These are phyloP conservation scores for Rhodinocichla rosea DNA, from an alignment of 2,113 vertebrate genomes.

Conservation along the genomic window DNA sequence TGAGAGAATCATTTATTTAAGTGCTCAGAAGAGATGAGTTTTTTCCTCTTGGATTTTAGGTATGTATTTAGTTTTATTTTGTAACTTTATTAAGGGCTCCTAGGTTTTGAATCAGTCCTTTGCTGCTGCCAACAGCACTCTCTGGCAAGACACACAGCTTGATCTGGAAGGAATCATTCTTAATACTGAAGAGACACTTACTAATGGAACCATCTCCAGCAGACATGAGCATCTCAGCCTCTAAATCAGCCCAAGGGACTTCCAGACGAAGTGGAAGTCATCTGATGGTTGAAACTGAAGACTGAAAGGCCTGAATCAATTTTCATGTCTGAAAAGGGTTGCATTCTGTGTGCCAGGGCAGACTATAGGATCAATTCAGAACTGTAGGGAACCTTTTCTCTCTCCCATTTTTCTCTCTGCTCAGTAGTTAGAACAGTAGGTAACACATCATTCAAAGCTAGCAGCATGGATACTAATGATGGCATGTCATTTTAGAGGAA, in stretches of 20 bases:
- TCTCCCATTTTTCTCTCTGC: neutral
- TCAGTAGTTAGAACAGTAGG: neutral
- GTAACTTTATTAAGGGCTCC: neutral
- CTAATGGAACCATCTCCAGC: neutral
- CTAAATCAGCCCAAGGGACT: neutral
- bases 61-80: neutral
- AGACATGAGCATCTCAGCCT: neutral
- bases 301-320: neutral
- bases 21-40: neutral
- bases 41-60: neutral
- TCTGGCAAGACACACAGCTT: neutral
- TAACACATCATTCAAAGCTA: neutral
- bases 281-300: neutral
- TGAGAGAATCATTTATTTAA: neutral
- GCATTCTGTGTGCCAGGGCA: neutral
- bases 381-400: neutral
- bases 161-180: constrained; percentile 11
- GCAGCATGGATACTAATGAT: neutral
- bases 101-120: neutral
- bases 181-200: neutral
- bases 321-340: neutral
- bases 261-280: neutral
- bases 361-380: neutral
- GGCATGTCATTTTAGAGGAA: neutral
- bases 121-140: neutral